These are phyloP conservation scores for Epizoanthus scotinus DNA, from an alignment of 92 coral and sea anemone species.

Conservation along the genomic window DNA sequence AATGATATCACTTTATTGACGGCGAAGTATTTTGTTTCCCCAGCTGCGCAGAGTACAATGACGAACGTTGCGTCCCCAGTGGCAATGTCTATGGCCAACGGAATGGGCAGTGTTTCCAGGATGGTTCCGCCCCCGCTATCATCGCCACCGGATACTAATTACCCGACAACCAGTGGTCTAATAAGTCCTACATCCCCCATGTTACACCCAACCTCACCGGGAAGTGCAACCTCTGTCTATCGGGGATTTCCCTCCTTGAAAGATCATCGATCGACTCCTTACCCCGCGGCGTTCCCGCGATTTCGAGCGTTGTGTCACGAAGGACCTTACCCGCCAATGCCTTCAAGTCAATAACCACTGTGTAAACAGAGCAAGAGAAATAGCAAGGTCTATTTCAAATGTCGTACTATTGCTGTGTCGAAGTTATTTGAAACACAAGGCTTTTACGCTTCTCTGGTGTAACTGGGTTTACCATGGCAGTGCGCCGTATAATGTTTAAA, in stretches of 20 bases:
- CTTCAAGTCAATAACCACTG: constrained; percentile 24
- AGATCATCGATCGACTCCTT: constrained; percentile 65
- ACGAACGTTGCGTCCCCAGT: not conserved
- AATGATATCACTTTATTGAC: too few relatives aligned
- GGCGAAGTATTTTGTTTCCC: not conserved
- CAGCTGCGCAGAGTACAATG: constrained; percentile 36
- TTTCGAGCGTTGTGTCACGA: constrained; percentile 51
- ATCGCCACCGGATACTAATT: constrained; percentile 51
- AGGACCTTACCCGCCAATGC: constrained; percentile 48
- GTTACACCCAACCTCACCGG: constrained; percentile 68
- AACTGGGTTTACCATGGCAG: too few relatives aligned
- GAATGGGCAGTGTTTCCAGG: constrained; percentile 24
- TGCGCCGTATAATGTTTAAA: too few relatives aligned
- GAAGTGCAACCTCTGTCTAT: constrained; percentile 56
- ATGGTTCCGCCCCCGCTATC: constrained; percentile 50
- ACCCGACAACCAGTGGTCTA: constrained; percentile 58
- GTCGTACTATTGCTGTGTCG: too few relatives aligned
- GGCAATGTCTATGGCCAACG: constrained; percentile 29
- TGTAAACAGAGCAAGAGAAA: too few relatives aligned
- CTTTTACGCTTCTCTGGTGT: too few relatives aligned
- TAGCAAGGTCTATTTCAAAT: too few relatives aligned
- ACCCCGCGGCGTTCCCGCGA: constrained; percentile 60
- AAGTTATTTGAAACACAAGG: too few relatives aligned
- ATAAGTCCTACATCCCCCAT: constrained; percentile 57
- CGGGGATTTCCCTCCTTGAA: constrained; percentile 61